phyloP scores from a whole-genome alignment of 2,797 vertebrate species.

The Microchirus variegatus region DNA sequence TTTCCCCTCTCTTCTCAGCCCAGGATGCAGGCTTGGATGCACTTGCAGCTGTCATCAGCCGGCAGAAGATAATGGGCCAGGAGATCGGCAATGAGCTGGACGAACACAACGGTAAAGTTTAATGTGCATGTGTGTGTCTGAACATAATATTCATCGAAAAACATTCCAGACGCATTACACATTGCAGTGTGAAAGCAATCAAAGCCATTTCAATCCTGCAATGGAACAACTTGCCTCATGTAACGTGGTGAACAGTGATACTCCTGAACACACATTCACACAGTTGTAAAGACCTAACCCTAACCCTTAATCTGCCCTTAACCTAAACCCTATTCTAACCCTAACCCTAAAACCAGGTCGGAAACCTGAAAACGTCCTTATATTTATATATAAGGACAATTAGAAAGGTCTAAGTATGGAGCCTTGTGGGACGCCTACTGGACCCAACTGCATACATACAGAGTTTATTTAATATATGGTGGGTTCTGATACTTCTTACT shows the following conservation, averaged over 20 bases:
- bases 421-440: too few relatives aligned
- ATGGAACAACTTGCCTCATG: slow-evolving; percentile 56
- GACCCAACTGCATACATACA: too few relatives aligned
- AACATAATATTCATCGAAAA: slow-evolving; percentile 30
- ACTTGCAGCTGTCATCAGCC: slow-evolving; percentile 90
- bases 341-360: too few relatives aligned
- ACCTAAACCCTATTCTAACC: too few relatives aligned
- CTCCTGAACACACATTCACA: background rate
- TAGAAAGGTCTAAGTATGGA: too few relatives aligned
- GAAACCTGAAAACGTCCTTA: too few relatives aligned
- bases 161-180: slow-evolving; percentile 56
- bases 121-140: slow-evolving; percentile 14
- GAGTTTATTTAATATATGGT: too few relatives aligned
- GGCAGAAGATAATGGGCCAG: slow-evolving; percentile 96
- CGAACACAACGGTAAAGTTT: slow-evolving; percentile 92
- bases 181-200: slow-evolving; percentile 46
- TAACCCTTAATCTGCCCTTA: too few relatives aligned
- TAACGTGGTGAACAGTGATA: slow-evolving; percentile 39
- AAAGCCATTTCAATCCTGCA: slow-evolving; percentile 49
- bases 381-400: too few relatives aligned
- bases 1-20: slow-evolving; percentile 73
- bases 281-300: too few relatives aligned
- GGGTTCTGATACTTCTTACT: too few relatives aligned
- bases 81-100: slow-evolving; percentile 97
- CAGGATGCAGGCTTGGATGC: slow-evolving; percentile 95